These are phyloP conservation scores for Anastrepha obliqua DNA, from an alignment of 1,140 invertebrate genomes.

Conservation along the genomic window DNA sequence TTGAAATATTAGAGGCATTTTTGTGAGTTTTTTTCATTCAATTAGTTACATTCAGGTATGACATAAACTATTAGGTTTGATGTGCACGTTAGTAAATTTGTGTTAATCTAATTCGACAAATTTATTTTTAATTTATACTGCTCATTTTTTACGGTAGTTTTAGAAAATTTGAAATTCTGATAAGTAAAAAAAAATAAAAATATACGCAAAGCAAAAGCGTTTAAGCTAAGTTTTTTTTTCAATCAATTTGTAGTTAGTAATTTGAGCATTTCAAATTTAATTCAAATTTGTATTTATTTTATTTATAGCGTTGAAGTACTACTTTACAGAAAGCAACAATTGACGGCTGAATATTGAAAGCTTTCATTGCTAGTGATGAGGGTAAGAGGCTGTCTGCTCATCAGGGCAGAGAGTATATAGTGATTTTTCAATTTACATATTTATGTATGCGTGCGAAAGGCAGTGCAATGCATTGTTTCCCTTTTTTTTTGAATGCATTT, in stretches of 20 bases:
- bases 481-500: background rate
- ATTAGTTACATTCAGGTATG: constrained; percentile 16
- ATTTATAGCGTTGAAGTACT: background rate
- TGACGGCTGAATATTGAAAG: background rate
- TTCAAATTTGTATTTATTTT: background rate
- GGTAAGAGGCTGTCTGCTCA: background rate
- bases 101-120: background rate
- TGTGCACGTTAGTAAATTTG: background rate
- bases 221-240: too few relatives aligned
- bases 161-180: background rate
- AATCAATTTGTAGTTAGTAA: background rate
- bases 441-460: background rate
- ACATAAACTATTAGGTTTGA: background rate
- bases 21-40: background rate
- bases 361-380: background rate
- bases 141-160: background rate
- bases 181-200: background rate
- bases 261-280: background rate
- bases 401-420: background rate
- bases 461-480: background rate
- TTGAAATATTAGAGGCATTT: background rate
- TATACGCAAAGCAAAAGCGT: background rate
- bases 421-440: background rate
- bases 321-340: background rate
- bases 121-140: background rate